Percentiles rank a stretch among this genome's conserved stretches.
These are phyloP conservation scores for Caenorhabditis sulstoni DNA, from an alignment of 2,888 invertebrate genomes.

Conservation along the genomic window DNA sequence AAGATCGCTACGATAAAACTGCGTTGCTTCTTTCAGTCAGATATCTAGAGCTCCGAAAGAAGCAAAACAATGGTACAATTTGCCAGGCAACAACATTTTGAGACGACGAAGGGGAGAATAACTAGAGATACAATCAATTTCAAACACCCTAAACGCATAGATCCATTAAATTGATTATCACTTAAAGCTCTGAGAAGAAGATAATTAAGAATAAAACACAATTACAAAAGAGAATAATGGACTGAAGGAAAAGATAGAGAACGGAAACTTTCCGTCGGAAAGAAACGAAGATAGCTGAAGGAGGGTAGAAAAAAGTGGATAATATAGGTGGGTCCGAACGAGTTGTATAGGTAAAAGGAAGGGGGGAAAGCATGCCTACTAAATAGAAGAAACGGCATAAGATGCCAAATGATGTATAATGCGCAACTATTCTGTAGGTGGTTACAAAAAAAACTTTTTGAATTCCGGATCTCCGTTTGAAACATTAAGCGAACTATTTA, in stretches of 20 bases:
- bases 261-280: no score
- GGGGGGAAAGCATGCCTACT: constrained; percentile 18
- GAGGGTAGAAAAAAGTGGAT: constrained; percentile 8
- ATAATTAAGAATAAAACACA: constrained; percentile 37
- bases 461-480: constrained; percentile 56
- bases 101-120: background rate
- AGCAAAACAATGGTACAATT: constrained; percentile 48
- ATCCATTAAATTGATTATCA: constrained; percentile 54
- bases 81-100: constrained; percentile 46
- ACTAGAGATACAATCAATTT: constrained; percentile 25
- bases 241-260: constrained; percentile 11
- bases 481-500: constrained; percentile 20
- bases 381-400: constrained; percentile 12
- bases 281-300: background rate
- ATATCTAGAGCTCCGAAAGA: background rate
- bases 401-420: constrained; percentile 13
- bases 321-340: constrained; percentile 4
- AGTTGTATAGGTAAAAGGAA: constrained; percentile 8
- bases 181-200: constrained; percentile 65
- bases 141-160: constrained; percentile 54
- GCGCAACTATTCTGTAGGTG: constrained; percentile 24
- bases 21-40: constrained; percentile 18
- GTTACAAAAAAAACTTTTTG: constrained; percentile 17
- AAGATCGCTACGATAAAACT: constrained; percentile 40
- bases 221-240: constrained; percentile 16